A percentile compares a stretch with the other conserved stretches of the same genome.
These are phyloP conservation scores for Drosophila bipectinata DNA, from an alignment of 1,140 invertebrate genomes.

Conservation along the genomic window DNA sequence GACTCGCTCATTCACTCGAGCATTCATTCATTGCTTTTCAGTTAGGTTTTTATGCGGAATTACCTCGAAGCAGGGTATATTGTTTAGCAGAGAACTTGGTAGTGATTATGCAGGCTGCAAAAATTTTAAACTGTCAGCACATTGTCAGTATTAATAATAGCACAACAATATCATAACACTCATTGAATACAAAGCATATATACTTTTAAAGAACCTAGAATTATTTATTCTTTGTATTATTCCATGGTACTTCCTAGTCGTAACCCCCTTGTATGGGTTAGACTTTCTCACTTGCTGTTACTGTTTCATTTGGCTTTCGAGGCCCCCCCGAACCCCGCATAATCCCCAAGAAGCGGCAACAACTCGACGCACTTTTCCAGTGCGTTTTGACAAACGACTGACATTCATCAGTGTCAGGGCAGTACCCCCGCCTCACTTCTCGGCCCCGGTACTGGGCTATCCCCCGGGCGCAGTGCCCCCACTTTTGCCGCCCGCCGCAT, in stretches of 20 bases:
- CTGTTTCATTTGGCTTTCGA: constrained; percentile 56
- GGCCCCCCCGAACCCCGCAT: not conserved
- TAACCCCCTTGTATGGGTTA: not conserved
- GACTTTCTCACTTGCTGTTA: constrained; percentile 42
- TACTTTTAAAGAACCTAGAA: too few relatives aligned
- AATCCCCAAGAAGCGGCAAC: constrained; percentile 31
- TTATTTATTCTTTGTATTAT: not conserved
- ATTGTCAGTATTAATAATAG: not conserved
- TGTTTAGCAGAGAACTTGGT: not conserved
- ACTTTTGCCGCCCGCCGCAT: constrained; percentile 5
- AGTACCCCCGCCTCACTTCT: constrained; percentile 1
- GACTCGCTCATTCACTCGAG: constrained; percentile 23
- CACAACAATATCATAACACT: not conserved
- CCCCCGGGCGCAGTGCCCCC: not conserved
- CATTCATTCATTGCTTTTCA: constrained; percentile 59
- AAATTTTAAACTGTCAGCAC: not conserved
- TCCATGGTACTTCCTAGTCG: not conserved
- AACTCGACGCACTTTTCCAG: constrained; percentile 67
- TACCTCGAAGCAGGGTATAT: constrained; percentile 5
- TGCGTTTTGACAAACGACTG: constrained; percentile 81
- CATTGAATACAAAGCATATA: not conserved
- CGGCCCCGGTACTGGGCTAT: not conserved
- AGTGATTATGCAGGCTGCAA: not conserved
- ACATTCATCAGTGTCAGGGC: constrained; percentile 78
- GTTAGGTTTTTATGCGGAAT: constrained; percentile 29